phyloP scores from a whole-genome alignment of 2,113 vertebrate species.

The Neodon shergylaensis region DNA sequence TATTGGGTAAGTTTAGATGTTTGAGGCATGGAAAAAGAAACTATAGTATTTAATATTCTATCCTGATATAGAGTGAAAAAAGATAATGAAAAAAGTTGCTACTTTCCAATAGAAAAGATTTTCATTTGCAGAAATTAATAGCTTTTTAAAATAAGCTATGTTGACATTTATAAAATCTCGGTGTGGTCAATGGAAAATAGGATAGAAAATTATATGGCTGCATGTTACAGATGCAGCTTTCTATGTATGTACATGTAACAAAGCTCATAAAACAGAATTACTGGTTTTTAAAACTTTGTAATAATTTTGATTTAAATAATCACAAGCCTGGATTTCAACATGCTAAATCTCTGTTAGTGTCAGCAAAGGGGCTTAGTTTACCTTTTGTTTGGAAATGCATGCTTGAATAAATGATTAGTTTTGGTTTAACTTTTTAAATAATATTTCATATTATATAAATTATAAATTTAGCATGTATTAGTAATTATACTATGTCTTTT shows the following conservation, averaged over 20 bases:
- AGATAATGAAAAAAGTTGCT: background rate
- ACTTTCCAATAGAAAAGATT: background rate
- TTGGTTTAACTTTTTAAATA: background rate
- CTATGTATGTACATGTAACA: background rate
- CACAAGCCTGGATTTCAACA: background rate
- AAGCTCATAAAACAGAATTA: background rate
- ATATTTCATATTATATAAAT: background rate
- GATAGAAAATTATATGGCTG: background rate
- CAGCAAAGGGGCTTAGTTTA: background rate
- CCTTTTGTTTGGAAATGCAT: background rate
- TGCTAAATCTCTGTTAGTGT: background rate
- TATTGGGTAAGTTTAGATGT: background rate
- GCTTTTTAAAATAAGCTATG: background rate
- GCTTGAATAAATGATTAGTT: background rate
- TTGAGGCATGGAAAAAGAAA: background rate
- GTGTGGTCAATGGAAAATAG: background rate
- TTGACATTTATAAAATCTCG: background rate
- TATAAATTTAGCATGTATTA: too few species aligned
- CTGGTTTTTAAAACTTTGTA: background rate
- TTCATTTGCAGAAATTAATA: background rate
- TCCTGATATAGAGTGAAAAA: background rate
- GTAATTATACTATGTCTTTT: background rate
- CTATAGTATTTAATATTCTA: background rate
- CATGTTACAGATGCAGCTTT: background rate
- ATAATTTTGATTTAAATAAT: constrained; percentile 17